These are phyloP conservation scores for Drosophila lutescens DNA, from an alignment of 2,888 invertebrate species.

Conservation along the genomic window DNA sequence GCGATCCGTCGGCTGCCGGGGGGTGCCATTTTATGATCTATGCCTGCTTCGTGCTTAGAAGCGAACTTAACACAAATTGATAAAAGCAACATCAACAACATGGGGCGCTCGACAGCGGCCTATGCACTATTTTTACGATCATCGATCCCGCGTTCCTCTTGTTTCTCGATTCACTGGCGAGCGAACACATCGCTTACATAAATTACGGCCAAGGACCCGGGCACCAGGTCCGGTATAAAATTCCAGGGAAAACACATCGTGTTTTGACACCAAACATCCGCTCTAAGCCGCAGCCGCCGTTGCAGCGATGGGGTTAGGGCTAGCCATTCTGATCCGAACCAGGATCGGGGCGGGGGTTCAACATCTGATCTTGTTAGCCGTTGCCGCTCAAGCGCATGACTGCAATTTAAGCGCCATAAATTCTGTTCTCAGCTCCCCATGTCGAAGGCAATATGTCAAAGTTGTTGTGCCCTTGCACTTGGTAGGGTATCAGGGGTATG, in stretches of 20 bases:
- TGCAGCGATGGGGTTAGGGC: constrained; percentile 31
- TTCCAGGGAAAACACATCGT: constrained; percentile 64
- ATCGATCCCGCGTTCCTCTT: constrained; percentile 48
- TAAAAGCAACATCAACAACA: constrained; percentile 54
- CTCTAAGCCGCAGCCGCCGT: constrained; percentile 59
- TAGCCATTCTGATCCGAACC: constrained; percentile 1
- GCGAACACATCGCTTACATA: constrained; percentile 75
- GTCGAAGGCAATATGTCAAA: constrained; percentile 65
- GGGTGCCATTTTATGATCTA: constrained; percentile 71
- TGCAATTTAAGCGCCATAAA: constrained; percentile 80
- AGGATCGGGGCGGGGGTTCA: constrained; percentile 5
- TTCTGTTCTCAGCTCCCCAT: constrained; percentile 48
- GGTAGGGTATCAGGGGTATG: constrained; percentile 38
- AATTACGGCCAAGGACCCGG: constrained; percentile 55
- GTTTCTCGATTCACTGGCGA: constrained; percentile 60
- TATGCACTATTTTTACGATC: constrained; percentile 67
- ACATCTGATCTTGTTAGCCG: constrained; percentile 63
- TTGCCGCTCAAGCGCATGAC: constrained; percentile 73
- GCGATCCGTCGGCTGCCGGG: constrained; percentile 49
- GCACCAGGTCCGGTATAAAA: constrained; percentile 39
- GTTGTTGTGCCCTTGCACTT: constrained; percentile 32
- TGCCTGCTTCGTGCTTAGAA: constrained; percentile 72
- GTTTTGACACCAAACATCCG: constrained; percentile 79
- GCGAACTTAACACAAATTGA: constrained; percentile 70
- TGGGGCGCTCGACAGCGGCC: constrained; percentile 17